Percentiles rank a stretch among this genome's conserved stretches.
These are phyloP conservation scores for Tiphia femorata DNA, from an alignment of 2,888 invertebrate genomes.

Conservation along the genomic window DNA sequence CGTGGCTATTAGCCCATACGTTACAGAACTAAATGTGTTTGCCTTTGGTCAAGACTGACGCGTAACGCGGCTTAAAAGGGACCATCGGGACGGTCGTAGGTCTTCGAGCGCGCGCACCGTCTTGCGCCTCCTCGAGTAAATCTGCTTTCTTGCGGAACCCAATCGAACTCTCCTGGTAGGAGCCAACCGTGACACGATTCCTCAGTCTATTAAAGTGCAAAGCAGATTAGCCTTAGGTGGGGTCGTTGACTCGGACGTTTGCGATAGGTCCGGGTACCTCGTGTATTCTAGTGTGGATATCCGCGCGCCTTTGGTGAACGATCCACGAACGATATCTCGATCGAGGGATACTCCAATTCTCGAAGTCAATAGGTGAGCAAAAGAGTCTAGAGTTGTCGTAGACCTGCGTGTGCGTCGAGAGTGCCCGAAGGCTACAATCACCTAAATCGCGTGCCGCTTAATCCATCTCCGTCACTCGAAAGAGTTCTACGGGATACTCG, in stretches of 20 bases:
- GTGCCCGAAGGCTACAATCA: no score
- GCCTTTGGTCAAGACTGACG: constrained; percentile 18
- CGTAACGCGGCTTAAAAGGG: constrained; percentile 32
- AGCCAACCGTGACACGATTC: constrained; percentile 40
- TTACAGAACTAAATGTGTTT: no score
- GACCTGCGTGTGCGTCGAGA: no score
- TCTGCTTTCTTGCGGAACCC: constrained; percentile 40
- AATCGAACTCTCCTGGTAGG: constrained; percentile 47
- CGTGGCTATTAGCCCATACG: no score
- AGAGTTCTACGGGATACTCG: no score
- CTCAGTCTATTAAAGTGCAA: constrained; percentile 43
- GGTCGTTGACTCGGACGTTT: constrained; percentile 43
- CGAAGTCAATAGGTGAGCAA: no score
- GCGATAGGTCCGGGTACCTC: constrained; percentile 23
- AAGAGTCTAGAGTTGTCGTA: no score
- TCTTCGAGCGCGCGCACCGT: constrained; percentile 32
- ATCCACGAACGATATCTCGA: no score
- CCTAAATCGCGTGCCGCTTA: no score
- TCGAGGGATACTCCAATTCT: no score
- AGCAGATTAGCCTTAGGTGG: constrained; percentile 40
- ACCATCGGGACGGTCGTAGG: constrained; percentile 42
- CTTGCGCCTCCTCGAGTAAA: constrained; percentile 38
- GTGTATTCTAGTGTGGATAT: no score
- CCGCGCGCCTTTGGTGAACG: constrained; percentile 5
- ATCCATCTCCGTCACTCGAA: no score